Conservation (phyloP, 2,797 vertebrate species). For the Cryptoprocta ferox region DNA sequence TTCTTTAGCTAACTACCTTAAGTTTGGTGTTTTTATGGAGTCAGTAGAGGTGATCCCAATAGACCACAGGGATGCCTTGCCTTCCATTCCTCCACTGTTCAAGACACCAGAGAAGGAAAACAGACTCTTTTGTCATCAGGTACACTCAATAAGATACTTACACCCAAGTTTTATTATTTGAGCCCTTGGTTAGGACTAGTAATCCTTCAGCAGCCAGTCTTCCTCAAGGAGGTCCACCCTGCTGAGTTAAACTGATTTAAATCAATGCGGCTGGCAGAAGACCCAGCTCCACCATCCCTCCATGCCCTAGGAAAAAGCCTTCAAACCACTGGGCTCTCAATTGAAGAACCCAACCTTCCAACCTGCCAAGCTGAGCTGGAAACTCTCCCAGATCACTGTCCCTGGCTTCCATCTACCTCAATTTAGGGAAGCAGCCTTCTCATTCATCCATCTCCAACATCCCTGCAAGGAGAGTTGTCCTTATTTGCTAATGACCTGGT, state of each 20-base stretch:
- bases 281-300: background rate
- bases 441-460: background rate
- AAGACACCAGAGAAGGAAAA: background rate
- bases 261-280: background rate
- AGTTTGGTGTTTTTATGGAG: background rate
- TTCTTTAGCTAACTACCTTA: background rate
- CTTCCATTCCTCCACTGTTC: background rate
- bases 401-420: background rate
- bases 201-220: background rate
- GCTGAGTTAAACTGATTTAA: background rate
- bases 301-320: background rate
- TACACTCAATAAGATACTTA: background rate
- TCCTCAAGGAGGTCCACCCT: background rate
- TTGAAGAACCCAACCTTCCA: rapidly evolving
- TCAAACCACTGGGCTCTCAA: background rate
- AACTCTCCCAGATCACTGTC: background rate
- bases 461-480: background rate
- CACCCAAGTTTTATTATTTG: background rate
- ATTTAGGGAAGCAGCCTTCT: background rate
- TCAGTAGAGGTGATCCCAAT: background rate
- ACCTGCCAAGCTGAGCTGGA: no score
- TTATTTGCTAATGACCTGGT: background rate
- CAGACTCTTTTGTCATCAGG: background rate
- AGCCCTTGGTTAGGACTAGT: background rate
- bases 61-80: background rate